phyloP scores from a whole-genome alignment of 2,888 invertebrate species.

The Temnothorax rugatulus region DNA sequence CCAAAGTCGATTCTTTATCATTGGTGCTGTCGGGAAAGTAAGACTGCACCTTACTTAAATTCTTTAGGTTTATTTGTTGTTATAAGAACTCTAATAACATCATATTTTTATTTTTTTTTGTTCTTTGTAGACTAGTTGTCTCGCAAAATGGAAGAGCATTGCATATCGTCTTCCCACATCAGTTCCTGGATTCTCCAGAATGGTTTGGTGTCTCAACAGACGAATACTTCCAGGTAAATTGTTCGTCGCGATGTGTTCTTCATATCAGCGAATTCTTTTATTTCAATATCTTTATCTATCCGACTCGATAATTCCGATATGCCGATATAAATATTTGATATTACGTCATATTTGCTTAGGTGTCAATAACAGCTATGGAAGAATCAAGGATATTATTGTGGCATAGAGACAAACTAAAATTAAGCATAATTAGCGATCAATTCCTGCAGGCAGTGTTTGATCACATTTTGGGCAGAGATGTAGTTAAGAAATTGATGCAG shows the following conservation, averaged over 20 bases:
- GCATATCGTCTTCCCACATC: conserved; percentile 95
- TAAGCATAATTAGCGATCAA: conserved; percentile 93
- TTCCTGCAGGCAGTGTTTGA: conserved; percentile 95
- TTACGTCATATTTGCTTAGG: conserved; percentile 87
- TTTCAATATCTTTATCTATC: neutral
- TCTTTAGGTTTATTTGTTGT: neutral
- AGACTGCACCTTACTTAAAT: conserved; percentile 83
- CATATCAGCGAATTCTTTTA: neutral
- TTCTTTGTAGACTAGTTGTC: conserved; percentile 91
- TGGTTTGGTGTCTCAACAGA: conserved; percentile 96
- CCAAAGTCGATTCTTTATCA: conserved; percentile 95
- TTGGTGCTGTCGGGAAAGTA: conserved; percentile 95
- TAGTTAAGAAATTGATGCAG: conserved; percentile 95
- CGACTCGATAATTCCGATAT: conserved; percentile 14
- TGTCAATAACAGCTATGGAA: conserved; percentile 95
- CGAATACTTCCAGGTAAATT: conserved; percentile 92
- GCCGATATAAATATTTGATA: conserved; percentile 8
- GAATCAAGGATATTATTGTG: conserved; percentile 94
- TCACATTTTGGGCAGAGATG: conserved; percentile 94
- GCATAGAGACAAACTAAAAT: conserved; percentile 94
- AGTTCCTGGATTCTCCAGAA: conserved; percentile 95
- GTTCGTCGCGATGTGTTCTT: neutral
- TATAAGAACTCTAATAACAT: neutral
- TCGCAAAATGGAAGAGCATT: conserved; percentile 94
- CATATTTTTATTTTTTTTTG: neutral